Base-by-base conservation (phyloP, 2,113 vertebrate species). In the Callithrix jacchus region DNA sequence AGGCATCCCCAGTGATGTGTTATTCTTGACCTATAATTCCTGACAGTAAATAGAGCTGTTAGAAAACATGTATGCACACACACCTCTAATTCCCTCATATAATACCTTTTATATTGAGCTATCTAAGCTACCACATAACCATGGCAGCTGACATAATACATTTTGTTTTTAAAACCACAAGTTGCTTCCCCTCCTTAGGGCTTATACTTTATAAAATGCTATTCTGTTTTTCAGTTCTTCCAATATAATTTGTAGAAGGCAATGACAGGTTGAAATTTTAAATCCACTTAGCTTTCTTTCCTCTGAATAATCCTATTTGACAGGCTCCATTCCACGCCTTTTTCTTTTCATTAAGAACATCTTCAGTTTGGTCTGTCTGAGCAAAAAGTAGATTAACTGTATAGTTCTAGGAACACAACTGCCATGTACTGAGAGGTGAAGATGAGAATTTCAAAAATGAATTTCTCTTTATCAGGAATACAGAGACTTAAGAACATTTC, bases 261-360 rank as follows among this genome's bases (percentile, higher is more conserved):
- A 95, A 95, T 80, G 95, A 87, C 95, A 97, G 80, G 95, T 83
- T 97, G 79, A 74, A 92, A 95, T 97, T 97, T 97, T 96, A 96
- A 96, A 94, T 92, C 64, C 89, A 85, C 94, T 96, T 95, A 96
- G 71, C 84, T 97, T 93, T 73, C 52, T 89, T 87, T 71, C 49
- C 79, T 91, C 45, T 95, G 93, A 83, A 92, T 92, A 94, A 96
- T 95, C 47, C 49, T 84, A 70, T 94, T 81, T 95, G 47, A 96
- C 90, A 97, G 74, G 20, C 71, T 97, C 47, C 47, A 66, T 54
- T 83, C 40, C 2, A 25, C 18, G 42, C 42, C 37, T 52, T 79
- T 87, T 96, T 82, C 66, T 96, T 95, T 35, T 96, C 76, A 90
- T 97, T 93, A 95, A 91, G 86, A 95, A 82, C 64, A n/a, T 54